phyloP scores from a whole-genome alignment of 2,888 invertebrate genomes.

The Cancer borealis region DNA sequence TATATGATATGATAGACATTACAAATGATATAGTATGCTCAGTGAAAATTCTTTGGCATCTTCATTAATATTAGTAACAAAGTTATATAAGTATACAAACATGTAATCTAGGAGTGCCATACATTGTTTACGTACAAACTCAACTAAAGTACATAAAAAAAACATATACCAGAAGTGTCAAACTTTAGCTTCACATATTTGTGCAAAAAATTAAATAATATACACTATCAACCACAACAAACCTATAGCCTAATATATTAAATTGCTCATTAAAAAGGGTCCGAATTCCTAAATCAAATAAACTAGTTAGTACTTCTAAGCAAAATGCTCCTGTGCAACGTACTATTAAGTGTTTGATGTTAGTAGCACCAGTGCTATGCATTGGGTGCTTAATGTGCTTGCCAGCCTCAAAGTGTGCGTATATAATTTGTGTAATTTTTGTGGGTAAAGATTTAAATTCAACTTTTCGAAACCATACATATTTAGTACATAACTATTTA shows the following conservation, averaged over 20 bases:
- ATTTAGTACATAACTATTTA: background rate
- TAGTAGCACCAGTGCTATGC: background rate
- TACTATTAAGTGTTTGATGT: background rate
- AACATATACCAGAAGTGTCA: background rate
- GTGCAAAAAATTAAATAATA: background rate
- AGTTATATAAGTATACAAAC: conserved; percentile 27
- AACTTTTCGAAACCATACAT: background rate
- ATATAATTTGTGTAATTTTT: too few species aligned
- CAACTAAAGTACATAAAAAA: background rate
- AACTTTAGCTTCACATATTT: background rate
- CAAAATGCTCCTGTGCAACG: background rate
- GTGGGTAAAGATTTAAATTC: too few species aligned
- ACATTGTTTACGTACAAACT: background rate
- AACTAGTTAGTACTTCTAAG: background rate
- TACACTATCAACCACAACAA: background rate
- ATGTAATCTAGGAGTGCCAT: background rate
- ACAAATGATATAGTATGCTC: background rate
- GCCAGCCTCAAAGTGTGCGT: background rate
- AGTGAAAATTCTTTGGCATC: background rate
- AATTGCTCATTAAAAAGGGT: background rate
- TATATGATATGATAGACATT: background rate
- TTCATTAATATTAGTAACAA: background rate
- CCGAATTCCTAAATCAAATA: background rate
- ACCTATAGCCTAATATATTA: background rate
- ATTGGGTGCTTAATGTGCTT: background rate